Evolutionary conservation across 1,140 invertebrate species (phyloP), one percentile per base, ranked within the genome.

Genomic region (Cotesia glomerata): DNA sequence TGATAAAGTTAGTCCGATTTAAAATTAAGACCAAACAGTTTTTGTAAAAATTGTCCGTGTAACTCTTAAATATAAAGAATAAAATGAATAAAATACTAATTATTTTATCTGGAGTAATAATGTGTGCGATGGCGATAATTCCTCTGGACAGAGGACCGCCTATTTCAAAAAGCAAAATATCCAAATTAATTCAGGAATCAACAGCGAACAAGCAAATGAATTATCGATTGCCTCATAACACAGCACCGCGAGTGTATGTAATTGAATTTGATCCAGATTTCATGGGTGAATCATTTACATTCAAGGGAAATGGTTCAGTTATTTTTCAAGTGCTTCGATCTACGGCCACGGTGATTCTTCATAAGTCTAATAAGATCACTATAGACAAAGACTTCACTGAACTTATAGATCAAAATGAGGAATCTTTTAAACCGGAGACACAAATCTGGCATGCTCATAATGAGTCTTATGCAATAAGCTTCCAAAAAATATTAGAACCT

Each of bases 261-360:
- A 70, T 78, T 35, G 51, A 56, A 0, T 49, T 78, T 1, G 71
- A 69, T 9, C 75, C 75, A 11, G 51, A 74, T 35, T 70, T 77
- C 54, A 61, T 51, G 3, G 65, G 69, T 3, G 39, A 35, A 35
- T 11, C 32, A 35, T 78, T 78, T 18, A 76, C 76, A 16, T 78
- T 77, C 49, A 52, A 52, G 3, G 77, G 76, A 11, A 65, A 71
- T n/a, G 63, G 65, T 8, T 49, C 3, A 5, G 75, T 75, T 16
- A 13, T 32, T 5, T 59, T 78, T 14, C 9, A 72, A 62, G 69
- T 74, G 13, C 5, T 74, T 3, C 14, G 65, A 68, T 16, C 67
- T 0, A 75, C 74, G 5, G 13, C 54, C 8, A 62, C 36, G 11
- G 54, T 78, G 11, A 72, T 54, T 13, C 5, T 78, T 0, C 77